These are phyloP conservation scores for Popillia japonica DNA, from an alignment of 1,140 invertebrate species.

Conservation along the genomic window DNA sequence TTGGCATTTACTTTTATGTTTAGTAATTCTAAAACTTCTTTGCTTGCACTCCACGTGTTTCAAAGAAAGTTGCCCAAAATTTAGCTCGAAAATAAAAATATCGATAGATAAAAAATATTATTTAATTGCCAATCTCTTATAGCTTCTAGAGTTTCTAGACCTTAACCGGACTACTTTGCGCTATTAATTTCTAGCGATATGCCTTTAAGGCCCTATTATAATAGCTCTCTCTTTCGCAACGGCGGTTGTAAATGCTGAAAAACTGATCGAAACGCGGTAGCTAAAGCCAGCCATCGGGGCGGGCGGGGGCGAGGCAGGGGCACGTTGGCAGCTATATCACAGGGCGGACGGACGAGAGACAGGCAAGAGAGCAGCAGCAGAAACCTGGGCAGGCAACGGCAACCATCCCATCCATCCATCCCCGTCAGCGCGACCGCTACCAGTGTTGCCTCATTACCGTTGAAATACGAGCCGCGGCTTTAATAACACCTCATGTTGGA, in stretches of 20 bases:
- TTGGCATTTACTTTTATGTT: too few relatives aligned
- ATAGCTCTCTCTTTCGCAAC: neutral
- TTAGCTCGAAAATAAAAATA: too few relatives aligned
- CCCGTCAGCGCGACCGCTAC: slow-evolving; percentile 50
- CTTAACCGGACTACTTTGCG: too few relatives aligned
- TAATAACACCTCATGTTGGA: slow-evolving; percentile 56
- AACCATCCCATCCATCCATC: slow-evolving; percentile 47
- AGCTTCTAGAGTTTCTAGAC: too few relatives aligned
- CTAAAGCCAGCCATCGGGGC: neutral
- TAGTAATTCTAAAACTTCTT: too few relatives aligned
- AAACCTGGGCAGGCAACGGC: neutral
- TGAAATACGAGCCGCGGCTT: slow-evolving; percentile 55
- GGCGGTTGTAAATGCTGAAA: neutral
- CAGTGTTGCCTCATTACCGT: slow-evolving; percentile 55
- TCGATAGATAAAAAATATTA: too few relatives aligned
- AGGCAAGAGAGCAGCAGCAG: neutral
- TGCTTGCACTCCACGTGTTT: too few relatives aligned
- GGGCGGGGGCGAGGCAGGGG: neutral
- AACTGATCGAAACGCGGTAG: neutral
- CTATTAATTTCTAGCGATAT: too few relatives aligned
- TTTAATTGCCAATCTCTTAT: too few relatives aligned
- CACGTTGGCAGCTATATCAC: slow-evolving; percentile 1
- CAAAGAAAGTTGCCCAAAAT: too few relatives aligned
- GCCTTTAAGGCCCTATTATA: too few relatives aligned
- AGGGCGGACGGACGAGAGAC: slow-evolving; percentile 14